Base-by-base conservation (phyloP, 2,797 vertebrate species). In the Macrochelys suwanniensis region DNA sequence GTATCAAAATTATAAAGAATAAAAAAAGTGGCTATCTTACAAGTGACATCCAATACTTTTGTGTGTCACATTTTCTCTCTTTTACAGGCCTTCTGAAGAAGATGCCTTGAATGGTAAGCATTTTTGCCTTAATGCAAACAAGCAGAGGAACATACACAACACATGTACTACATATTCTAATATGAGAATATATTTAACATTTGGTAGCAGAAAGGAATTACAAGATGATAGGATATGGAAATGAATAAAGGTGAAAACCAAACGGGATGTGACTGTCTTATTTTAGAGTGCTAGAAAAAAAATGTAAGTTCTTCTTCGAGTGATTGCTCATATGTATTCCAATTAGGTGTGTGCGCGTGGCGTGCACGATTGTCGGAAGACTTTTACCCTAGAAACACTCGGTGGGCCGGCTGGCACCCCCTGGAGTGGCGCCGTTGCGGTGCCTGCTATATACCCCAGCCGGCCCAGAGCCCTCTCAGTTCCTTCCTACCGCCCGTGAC, bases 81-180 rank as follows among this genome's bases (percentile, higher is more conserved):
- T 68, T 97, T 98, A 97, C 93, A 99, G 99, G 97, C 96, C 98
- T 6, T 97, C 98, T 2, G 99, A 98, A 91, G 99, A 99, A 96
- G 99, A 99, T 94, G 95, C 98, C 33, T 96, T 99, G 91, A 99
- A 98, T 96, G 99, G 99, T 99, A 98, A 98, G 98, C 97, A 56
- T 2, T 88, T 19, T 84, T 81, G 84, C 92, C 82, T 93, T 89
- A 54, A 74, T 94, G 1, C 83, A 56, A 65, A 89, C 87, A 80
- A 85, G 21, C 45, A 85, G 81, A 57, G 3, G 5, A 13, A n/a
- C 17, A 26, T 49, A 45, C 17, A 6, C n/a, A 71, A n/a, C 65
- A 68, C n/a, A 33, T 81, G 42, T 25, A 79, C 65, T 25, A 6
- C 13, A 13, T 42, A 57, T 12, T 54, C 45, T 37, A 25, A 26